These are phyloP conservation scores for Galerucella nymphaeae DNA, from an alignment of 2,888 invertebrate species.

Conservation along the genomic window DNA sequence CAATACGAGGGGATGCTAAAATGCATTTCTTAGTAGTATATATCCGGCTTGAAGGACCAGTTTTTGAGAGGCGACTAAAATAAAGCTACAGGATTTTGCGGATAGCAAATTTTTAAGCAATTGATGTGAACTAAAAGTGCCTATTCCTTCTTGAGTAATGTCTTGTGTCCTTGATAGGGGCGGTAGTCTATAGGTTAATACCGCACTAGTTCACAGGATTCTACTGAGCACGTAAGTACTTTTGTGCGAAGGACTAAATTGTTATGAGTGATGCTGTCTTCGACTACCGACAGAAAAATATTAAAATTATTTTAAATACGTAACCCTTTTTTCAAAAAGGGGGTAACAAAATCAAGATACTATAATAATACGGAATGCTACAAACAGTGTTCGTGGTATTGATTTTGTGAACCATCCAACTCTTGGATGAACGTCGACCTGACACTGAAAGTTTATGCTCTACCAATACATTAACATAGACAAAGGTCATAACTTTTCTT, in stretches of 20 bases:
- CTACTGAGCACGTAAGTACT: too few relatives aligned
- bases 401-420: constrained; percentile 43
- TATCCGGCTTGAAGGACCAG: background rate
- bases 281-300: background rate
- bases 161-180: too few relatives aligned
- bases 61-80: too few relatives aligned
- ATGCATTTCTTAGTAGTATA: background rate
- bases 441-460: constrained; percentile 42
- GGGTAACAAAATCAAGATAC: constrained; percentile 10
- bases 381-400: constrained; percentile 34
- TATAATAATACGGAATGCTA: constrained; percentile 14
- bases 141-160: too few relatives aligned
- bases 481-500: constrained; percentile 47
- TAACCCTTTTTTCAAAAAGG: constrained; percentile 10
- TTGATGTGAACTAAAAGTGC: background rate
- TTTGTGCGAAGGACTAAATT: too few relatives aligned
- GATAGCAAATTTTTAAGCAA: too few relatives aligned
- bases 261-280: too few relatives aligned
- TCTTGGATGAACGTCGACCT: constrained; percentile 34
- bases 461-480: constrained; percentile 51
- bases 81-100: too few relatives aligned
- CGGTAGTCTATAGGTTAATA: too few relatives aligned
- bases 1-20: background rate
- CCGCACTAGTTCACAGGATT: too few relatives aligned
- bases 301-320: constrained; percentile 5